phyloP scores from a whole-genome alignment of 2,113 vertebrate species.

The Falco punctatus region DNA sequence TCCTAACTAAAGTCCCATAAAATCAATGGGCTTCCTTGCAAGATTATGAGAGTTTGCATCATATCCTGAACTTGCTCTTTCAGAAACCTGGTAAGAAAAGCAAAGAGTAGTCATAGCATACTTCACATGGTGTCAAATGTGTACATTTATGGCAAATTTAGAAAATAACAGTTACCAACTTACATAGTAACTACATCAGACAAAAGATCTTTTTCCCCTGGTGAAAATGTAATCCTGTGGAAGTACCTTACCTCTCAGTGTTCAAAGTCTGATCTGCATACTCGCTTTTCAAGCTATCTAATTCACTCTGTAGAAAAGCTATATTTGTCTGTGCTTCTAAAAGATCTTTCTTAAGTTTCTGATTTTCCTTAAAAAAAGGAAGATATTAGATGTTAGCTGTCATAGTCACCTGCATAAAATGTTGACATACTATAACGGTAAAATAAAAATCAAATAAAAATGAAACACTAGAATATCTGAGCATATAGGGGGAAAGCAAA shows the following conservation, averaged over 20 bases:
- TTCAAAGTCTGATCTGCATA: slow-evolving; percentile 91
- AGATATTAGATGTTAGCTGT: neutral
- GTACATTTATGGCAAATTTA: neutral
- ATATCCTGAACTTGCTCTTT: neutral
- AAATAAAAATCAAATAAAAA: neutral
- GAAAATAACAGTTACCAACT: neutral
- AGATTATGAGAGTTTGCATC: neutral
- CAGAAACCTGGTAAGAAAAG: neutral
- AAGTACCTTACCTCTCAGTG: slow-evolving; percentile 82
- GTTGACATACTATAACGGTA: neutral
- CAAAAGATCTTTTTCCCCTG: neutral
- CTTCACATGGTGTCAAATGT: neutral
- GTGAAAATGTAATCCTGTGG: neutral
- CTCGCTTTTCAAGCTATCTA: slow-evolving; percentile 93
- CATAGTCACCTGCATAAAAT: neutral
- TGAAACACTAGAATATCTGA: neutral
- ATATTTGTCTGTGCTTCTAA: slow-evolving; percentile 92
- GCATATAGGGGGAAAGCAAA: neutral
- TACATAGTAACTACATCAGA: neutral
- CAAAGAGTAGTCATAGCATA: neutral
- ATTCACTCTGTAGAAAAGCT: slow-evolving; percentile 91
- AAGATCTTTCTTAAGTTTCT: slow-evolving; percentile 92
- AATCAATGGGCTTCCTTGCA: neutral
- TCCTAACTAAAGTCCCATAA: neutral
- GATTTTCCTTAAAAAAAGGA: slow-evolving; percentile 85